Evolutionary conservation across 2,113 vertebrate genomes (phyloP).

Genomic region (Nipponia nippon): DNA sequence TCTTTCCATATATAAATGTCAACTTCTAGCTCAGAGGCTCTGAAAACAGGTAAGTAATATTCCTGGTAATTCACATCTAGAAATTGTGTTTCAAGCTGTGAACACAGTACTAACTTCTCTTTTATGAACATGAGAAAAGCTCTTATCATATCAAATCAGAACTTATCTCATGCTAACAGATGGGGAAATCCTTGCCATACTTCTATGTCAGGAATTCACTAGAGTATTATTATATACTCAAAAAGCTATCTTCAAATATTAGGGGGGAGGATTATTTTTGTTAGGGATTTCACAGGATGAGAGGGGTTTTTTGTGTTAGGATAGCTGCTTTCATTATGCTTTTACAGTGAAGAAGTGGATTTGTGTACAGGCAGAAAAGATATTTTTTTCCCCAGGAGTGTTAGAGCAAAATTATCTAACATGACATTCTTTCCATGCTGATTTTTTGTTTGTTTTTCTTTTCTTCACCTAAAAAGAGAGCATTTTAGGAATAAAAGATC

Average conservation of each 20-base stretch:
- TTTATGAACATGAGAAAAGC: not conserved
- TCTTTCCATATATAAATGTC: not conserved
- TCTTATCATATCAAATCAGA: conserved; percentile 39
- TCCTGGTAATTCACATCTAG: not conserved
- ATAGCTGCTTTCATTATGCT: not conserved
- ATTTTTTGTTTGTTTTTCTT: not conserved
- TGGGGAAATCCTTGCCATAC: not conserved
- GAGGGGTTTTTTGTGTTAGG: not conserved
- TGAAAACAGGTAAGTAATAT: not conserved
- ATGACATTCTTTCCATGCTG: not conserved
- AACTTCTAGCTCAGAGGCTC: not conserved
- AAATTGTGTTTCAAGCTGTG: not conserved
- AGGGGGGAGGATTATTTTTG: not conserved
- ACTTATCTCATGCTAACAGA: not conserved
- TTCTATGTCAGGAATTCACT: not conserved
- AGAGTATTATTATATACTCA: not conserved
- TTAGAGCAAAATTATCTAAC: not conserved
- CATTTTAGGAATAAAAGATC: not conserved
- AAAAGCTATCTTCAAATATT: not conserved
- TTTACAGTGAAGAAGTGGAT: not conserved
- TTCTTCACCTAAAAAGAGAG: not conserved
- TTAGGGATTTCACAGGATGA: not conserved
- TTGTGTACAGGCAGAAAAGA: not conserved
- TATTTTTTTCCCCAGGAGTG: not conserved
- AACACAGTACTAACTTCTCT: not conserved